These are phyloP conservation scores for Todiramphus chloris DNA, from an alignment of 2,113 vertebrate genomes.

Conservation along the genomic window DNA sequence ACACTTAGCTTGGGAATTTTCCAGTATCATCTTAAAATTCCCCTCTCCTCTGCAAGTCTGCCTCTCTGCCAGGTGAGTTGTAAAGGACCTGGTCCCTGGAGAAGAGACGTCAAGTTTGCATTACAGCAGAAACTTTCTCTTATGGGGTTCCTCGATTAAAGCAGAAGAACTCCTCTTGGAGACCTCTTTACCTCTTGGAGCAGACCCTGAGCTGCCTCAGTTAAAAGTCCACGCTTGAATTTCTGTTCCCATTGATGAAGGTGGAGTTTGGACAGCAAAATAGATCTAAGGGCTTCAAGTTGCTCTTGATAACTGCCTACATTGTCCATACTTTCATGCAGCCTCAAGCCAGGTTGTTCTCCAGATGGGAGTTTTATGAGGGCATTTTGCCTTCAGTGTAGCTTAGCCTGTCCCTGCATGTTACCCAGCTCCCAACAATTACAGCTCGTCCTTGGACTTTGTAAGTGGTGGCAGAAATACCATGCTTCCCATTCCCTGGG, in stretches of 20 bases:
- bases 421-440: neutral
- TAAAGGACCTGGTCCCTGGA: neutral
- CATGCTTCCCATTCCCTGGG: neutral
- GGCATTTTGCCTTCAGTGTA: neutral
- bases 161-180: neutral
- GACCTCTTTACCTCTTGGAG: neutral
- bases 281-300: neutral
- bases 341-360: neutral
- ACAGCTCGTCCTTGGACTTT: neutral
- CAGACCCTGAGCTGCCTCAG: neutral
- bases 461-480: neutral
- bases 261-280: neutral
- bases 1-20: neutral
- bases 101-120: neutral
- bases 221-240: neutral
- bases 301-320: neutral
- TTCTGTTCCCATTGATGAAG: neutral
- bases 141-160: neutral
- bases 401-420: neutral
- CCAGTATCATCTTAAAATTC: neutral
- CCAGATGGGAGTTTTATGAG: neutral
- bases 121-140: neutral
- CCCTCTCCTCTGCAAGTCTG: neutral
- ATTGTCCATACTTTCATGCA: rapidly evolving
- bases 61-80: neutral